Conservation (phyloP, 2,797 vertebrate species). For the Amniataba percoides region DNA sequence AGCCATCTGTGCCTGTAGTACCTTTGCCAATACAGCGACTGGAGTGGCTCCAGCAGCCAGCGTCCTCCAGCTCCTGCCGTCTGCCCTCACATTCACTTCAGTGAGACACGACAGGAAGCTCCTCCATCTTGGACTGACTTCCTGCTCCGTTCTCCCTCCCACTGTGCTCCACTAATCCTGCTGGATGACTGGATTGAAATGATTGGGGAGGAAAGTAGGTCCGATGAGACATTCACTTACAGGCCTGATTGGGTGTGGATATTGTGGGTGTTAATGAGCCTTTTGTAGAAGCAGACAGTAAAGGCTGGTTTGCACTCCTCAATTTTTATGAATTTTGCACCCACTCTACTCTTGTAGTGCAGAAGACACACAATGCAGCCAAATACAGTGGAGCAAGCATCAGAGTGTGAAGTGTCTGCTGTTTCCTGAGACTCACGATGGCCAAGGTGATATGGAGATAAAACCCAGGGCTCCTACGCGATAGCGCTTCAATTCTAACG, state of each 20-base stretch:
- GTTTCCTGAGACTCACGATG: conserved; percentile 27
- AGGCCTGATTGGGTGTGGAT: conserved; percentile 35
- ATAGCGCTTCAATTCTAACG: not conserved
- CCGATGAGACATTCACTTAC: conserved; percentile 70
- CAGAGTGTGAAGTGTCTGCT: not conserved
- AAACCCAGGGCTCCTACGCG: not conserved
- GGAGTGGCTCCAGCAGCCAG: conserved; percentile 67
- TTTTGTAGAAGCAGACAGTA: not conserved
- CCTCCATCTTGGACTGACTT: conserved; percentile 51
- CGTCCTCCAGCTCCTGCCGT: conserved; percentile 70
- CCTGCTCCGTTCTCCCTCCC: conserved; percentile 39
- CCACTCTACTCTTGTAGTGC: too few species aligned
- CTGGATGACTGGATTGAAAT: conserved; percentile 40
- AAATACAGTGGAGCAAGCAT: not conserved
- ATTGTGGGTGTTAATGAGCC: conserved; percentile 6
- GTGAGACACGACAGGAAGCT: conserved; percentile 50
- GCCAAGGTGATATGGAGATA: conserved; percentile 3
- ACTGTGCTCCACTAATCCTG: conserved; percentile 46
- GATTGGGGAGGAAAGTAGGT: conserved; percentile 48
- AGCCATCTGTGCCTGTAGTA: conserved; percentile 80
- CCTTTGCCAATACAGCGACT: conserved; percentile 71
- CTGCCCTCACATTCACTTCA: conserved; percentile 59
- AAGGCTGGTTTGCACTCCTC: not conserved
- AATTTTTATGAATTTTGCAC: conserved; percentile 1
- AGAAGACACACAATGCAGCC: too few species aligned